These are phyloP conservation scores for Platysternon megacephalum DNA, from an alignment of 2,113 vertebrate species.

Conservation along the genomic window DNA sequence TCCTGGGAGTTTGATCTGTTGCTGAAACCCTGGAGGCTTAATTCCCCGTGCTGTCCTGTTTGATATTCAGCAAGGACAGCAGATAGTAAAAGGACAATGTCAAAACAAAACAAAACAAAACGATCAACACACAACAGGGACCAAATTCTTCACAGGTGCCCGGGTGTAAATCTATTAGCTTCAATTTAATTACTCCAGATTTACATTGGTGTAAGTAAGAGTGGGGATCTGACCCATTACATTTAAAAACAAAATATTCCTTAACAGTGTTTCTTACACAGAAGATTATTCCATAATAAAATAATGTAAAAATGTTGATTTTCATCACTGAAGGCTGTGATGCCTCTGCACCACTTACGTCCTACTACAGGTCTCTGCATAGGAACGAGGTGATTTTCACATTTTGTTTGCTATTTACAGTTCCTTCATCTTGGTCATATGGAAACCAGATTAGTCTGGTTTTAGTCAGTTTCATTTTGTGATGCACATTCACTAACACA, in stretches of 20 bases:
- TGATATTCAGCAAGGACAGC: background rate
- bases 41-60: background rate
- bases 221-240: background rate
- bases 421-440: background rate
- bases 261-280: background rate
- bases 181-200: background rate
- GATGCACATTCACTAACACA: background rate
- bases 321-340: background rate
- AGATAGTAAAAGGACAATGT: accelerated
- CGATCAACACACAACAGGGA: background rate
- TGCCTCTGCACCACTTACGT: background rate
- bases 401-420: background rate
- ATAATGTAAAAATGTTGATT: background rate
- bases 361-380: background rate
- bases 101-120: background rate
- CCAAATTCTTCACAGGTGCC: background rate
- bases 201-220: background rate
- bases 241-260: background rate
- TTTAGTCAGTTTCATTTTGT: background rate
- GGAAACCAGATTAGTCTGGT: background rate
- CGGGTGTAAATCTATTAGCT: background rate
- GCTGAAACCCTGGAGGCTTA: background rate
- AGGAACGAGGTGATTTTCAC: background rate
- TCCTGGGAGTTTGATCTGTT: background rate
- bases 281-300: background rate